Evolutionary conservation across 2,797 vertebrate species (phyloP).

Genomic region (Oreortyx pictus): DNA sequence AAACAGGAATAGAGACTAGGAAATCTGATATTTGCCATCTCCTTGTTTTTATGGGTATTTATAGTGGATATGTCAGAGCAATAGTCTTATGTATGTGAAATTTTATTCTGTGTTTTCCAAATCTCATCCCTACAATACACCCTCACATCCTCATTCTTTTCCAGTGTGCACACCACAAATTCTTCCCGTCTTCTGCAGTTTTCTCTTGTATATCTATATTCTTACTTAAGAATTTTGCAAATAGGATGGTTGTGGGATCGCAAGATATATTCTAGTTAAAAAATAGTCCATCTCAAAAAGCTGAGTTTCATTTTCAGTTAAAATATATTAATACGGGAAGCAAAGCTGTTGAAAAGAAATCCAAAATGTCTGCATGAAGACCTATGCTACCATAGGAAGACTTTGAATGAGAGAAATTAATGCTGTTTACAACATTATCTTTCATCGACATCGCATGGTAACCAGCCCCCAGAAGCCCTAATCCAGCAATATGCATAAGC

Average conservation of each 20-base stretch:
- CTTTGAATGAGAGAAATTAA: not conserved
- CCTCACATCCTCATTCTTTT: constrained; percentile 30
- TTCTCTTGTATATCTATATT: not conserved
- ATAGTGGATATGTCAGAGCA: not conserved
- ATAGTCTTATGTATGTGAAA: not conserved
- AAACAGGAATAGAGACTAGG: constrained; percentile 8
- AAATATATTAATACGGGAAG: not conserved
- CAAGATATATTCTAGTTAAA: not conserved
- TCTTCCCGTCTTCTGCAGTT: not conserved
- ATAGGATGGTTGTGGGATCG: not conserved
- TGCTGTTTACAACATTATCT: constrained; percentile 22
- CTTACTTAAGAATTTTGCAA: constrained; percentile 3
- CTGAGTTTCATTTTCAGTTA: not conserved
- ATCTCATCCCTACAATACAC: not conserved
- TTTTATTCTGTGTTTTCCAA: constrained; percentile 24
- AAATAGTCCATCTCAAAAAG: not conserved
- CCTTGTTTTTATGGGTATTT: not conserved
- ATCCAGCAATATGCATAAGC: not conserved
- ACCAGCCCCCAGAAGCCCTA: not conserved
- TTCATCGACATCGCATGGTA: not conserved
- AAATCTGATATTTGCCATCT: constrained; percentile 16
- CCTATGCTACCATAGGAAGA: not conserved
- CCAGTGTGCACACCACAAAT: not conserved
- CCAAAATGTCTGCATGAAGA: not conserved
- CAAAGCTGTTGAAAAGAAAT: not conserved